These are phyloP conservation scores for Montipora foliosa DNA, from an alignment of 64 coral and sea anemone species.

Conservation along the genomic window DNA sequence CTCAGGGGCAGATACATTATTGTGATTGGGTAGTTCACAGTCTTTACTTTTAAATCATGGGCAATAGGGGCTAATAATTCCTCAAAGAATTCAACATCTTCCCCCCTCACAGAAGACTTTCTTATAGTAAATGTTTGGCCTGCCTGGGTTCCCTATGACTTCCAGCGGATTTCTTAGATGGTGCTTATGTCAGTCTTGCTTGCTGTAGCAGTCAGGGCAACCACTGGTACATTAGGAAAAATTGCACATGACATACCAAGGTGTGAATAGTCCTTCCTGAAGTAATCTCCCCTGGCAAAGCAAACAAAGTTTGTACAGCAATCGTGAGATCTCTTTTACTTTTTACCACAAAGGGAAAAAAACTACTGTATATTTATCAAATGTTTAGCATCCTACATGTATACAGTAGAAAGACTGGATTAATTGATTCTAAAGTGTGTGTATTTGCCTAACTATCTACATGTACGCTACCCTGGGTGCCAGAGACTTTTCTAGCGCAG, in stretches of 20 bases:
- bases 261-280: too few relatives aligned
- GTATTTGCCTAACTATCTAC: too few relatives aligned
- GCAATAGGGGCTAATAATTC: conserved; percentile 14
- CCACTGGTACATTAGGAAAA: conserved; percentile 56
- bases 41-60: background rate
- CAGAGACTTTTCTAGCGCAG: too few relatives aligned
- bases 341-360: background rate
- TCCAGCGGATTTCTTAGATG: conserved; percentile 26
- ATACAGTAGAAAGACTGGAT: too few relatives aligned
- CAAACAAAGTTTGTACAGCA: too few relatives aligned
- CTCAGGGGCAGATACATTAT: too few relatives aligned
- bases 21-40: background rate
- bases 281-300: too few relatives aligned
- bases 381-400: too few relatives aligned
- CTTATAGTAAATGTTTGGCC: conserved; percentile 47
- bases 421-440: too few relatives aligned
- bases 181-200: conserved; percentile 19
- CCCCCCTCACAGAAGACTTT: conserved; percentile 13
- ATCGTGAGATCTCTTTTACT: too few relatives aligned
- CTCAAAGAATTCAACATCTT: conserved; percentile 44
- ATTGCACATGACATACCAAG: conserved; percentile 22
- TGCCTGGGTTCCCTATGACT: conserved; percentile 54
- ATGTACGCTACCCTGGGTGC: too few relatives aligned
- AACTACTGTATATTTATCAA: too few relatives aligned
- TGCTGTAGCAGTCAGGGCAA: conserved; percentile 64